Evolutionary conservation across 2,797 vertebrate genomes (phyloP).

Genomic region (Lutra lutra): DNA sequence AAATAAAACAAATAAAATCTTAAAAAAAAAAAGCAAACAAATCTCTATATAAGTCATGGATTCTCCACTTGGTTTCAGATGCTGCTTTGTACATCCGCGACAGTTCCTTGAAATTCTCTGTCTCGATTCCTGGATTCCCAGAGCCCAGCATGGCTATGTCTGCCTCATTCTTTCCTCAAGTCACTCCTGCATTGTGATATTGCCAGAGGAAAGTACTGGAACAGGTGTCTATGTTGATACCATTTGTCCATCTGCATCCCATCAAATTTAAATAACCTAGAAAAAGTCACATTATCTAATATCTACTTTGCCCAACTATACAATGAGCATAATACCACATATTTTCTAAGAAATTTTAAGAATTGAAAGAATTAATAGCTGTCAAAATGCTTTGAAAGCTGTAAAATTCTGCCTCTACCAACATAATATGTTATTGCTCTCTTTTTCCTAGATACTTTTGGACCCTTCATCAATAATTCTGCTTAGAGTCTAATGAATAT

Average conservation of each 20-base stretch:
- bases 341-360: not conserved
- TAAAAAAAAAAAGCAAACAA: not conserved
- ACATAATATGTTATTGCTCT: not conserved
- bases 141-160: not conserved
- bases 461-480: not conserved
- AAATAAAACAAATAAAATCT: too few relatives aligned
- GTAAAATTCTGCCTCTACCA: not conserved
- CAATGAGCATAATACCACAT: not conserved
- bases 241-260: not conserved
- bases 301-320: not conserved
- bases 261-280: not conserved
- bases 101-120: not conserved
- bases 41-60: not conserved
- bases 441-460: not conserved
- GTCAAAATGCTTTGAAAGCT: not conserved
- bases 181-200: not conserved
- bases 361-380: constrained; percentile 25
- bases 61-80: not conserved
- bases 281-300: not conserved
- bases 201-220: not conserved
- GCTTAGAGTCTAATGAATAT: not conserved
- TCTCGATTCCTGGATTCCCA: not conserved
- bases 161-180: not conserved
- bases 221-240: not conserved
- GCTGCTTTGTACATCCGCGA: not conserved